Evolutionary conservation across 64 coral and sea anemone genomes (phyloP).

Genomic region (Dendronephthya gigantea): DNA sequence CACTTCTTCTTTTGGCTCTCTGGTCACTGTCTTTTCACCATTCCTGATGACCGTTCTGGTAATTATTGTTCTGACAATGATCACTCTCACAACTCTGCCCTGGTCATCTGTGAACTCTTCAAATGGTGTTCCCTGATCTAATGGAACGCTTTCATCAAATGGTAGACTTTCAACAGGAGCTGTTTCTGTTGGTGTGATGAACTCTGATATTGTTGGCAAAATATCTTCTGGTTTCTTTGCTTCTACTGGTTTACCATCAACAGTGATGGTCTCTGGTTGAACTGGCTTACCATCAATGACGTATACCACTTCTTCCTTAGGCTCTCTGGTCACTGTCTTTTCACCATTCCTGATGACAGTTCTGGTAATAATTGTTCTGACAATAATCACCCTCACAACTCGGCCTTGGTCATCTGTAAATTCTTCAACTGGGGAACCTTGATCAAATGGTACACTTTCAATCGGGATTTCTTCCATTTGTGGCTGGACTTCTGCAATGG

Average conservation of each 20-base stretch:
- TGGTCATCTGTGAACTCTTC: slow-evolving; percentile 36
- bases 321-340: background rate
- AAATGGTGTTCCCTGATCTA: background rate
- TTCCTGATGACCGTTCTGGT: slow-evolving; percentile 13
- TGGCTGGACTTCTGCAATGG: background rate
- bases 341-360: background rate
- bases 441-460: background rate
- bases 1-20: background rate
- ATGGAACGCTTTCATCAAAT: background rate
- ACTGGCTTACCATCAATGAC: background rate
- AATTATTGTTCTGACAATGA: slow-evolving; percentile 23
- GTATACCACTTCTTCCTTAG: background rate
- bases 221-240: background rate
- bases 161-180: background rate
- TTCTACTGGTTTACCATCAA: slow-evolving; percentile 1
- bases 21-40: background rate
- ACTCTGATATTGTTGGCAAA: background rate
- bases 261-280: background rate
- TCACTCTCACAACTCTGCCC: slow-evolving; percentile 24
- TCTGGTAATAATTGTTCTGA: background rate
- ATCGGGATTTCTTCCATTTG: background rate
- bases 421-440: background rate
- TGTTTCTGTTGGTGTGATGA: background rate
- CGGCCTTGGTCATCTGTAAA: slow-evolving; percentile 14
- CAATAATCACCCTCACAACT: background rate